phyloP scores from a whole-genome alignment of 2,888 invertebrate genomes.

The Amiota mariae region DNA sequence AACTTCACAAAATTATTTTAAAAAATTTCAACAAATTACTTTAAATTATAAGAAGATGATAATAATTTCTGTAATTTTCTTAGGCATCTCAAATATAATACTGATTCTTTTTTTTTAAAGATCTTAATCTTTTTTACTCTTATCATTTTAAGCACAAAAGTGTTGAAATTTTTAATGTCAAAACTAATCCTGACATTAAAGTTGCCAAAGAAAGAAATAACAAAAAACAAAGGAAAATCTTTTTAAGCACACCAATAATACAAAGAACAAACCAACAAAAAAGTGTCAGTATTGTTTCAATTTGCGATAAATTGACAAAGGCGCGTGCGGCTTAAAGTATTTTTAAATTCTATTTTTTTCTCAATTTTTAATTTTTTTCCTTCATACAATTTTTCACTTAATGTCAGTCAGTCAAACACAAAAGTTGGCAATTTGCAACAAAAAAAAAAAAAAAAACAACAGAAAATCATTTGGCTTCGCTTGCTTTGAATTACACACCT shows the following conservation, averaged over 20 bases:
- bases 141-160: constrained; percentile 11
- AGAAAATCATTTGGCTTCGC: background rate
- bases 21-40: no score
- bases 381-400: background rate
- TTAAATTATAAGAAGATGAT: no score
- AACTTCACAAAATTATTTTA: no score
- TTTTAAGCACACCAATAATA: no score
- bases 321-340: constrained; percentile 53
- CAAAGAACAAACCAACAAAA: background rate
- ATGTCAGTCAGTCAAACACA: background rate
- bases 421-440: constrained; percentile 24
- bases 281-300: constrained; percentile 36
- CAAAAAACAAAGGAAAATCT: background rate
- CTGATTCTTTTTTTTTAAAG: background rate
- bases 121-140: background rate
- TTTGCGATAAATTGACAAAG: constrained; percentile 56
- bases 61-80: no score
- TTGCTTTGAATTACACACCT: constrained; percentile 56
- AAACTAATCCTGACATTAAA: constrained; percentile 53
- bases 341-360: background rate
- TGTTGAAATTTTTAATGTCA: constrained; percentile 61
- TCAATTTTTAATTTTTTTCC: background rate
- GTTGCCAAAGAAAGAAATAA: background rate
- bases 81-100: no score
- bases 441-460: background rate